Conservation (phyloP, 2,888 invertebrate species). For the Arrhopalites spinosus region DNA sequence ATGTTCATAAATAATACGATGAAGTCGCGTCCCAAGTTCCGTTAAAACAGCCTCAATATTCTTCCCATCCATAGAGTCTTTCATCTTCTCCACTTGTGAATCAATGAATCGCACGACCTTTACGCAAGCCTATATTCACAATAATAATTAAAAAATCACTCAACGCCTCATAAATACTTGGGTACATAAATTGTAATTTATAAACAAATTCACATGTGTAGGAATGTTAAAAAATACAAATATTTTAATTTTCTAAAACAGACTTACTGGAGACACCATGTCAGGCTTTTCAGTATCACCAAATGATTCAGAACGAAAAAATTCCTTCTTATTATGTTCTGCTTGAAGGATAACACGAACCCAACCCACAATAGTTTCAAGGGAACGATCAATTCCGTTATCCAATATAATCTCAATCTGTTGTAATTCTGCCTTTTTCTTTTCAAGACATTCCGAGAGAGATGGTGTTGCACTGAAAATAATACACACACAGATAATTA, state of each 20-base stretch:
- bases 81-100: constrained; percentile 75
- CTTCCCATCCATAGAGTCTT: constrained; percentile 85
- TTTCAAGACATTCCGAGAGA: constrained; percentile 84
- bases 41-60: constrained; percentile 84
- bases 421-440: constrained; percentile 82
- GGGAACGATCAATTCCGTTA: constrained; percentile 76
- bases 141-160: background rate
- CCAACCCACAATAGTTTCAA: constrained; percentile 89
- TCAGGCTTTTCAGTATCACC: constrained; percentile 70
- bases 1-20: constrained; percentile 92
- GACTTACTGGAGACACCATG: constrained; percentile 76
- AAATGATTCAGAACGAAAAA: constrained; percentile 74
- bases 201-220: background rate
- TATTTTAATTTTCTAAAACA: background rate
- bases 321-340: constrained; percentile 95
- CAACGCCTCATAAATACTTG: background rate
- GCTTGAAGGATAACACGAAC: constrained; percentile 84
- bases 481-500: constrained; percentile 8
- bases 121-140: constrained; percentile 71
- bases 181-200: constrained; percentile 4
- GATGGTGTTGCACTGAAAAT: constrained; percentile 72
- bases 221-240: background rate
- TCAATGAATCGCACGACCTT: constrained; percentile 84
- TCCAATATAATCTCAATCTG: constrained; percentile 92
- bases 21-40: constrained; percentile 90